Base-by-base conservation (phyloP, 2,888 invertebrate species). In the Nemapogon koenigi region DNA sequence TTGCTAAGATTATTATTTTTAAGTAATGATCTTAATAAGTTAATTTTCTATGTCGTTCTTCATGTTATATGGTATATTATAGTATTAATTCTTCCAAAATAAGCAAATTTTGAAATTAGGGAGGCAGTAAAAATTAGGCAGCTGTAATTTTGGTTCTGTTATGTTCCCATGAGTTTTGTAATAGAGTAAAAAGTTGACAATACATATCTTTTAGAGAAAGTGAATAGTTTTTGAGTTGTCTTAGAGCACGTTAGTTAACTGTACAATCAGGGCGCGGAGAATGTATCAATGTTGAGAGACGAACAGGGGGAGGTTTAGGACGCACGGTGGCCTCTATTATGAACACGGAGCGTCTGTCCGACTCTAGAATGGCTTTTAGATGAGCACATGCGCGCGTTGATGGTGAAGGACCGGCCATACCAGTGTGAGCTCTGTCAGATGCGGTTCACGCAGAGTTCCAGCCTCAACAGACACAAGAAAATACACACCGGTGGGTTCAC, bases 401-500 rank as follows among this genome's bases (percentile, higher is more conserved):
- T 70, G 78, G 71, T 61, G 73, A 78, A 78, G 76, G 78, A 76
- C 59, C 75, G 78, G 61, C 85, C 85, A 48, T 85, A 84, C 75
- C 83, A 83, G 67, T 87, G 86, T 65, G 84, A 84, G 52, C 70
- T 85, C 59, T 87, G 86, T 66, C 79, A 82, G 64, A 86, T 86
- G 71, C 81, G 85, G 66, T 87, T 86, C 70, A 86, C 85, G 57
- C 86, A 87, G 71, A 86, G 86, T 67, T 85, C 85, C 72, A 86
- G 86, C 62, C 79, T 87, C 57, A 86, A 86, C 70, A 82, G 86
- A 54, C 86, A 87, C 73, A 86, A 85, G 71, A 83, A 86, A 61
- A 85, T 86, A 51, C 86, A 87, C 59, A 86, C 86, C 59, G 81
- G 81, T 81, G 73, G 68, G 81, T 78, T 62, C 46, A 54, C 40